Percentiles rank a stretch among this genome's conserved stretches.
These are phyloP conservation scores for Neuroterus valhalla DNA, from an alignment of 1,140 invertebrate genomes.

Conservation along the genomic window DNA sequence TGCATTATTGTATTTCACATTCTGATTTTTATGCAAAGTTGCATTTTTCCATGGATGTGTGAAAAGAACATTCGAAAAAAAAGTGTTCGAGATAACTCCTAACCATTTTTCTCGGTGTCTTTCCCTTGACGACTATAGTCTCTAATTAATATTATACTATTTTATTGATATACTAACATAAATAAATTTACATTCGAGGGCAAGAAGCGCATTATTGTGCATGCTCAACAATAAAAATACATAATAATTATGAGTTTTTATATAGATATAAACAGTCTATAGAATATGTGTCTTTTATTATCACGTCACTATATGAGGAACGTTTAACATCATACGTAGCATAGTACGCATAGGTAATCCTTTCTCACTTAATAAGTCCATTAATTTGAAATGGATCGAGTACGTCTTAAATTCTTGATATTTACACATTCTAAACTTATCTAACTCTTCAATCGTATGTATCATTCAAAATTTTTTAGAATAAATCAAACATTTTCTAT, in stretches of 20 bases:
- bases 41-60: constrained; percentile 31
- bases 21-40: too few species aligned
- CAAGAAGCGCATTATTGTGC: neutral
- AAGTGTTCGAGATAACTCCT: constrained; percentile 4
- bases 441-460: too few species aligned
- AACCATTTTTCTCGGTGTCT: neutral
- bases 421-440: neutral
- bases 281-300: constrained; percentile 41
- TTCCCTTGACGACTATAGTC: neutral
- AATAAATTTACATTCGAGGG: constrained; percentile 25
- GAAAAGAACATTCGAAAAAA: neutral
- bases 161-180: constrained; percentile 10
- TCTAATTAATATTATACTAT: constrained; percentile 24
- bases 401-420: neutral
- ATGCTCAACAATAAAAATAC: constrained; percentile 37
- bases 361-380: neutral
- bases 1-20: too few species aligned
- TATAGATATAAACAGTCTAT: constrained; percentile 45
- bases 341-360: neutral
- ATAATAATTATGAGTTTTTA: constrained; percentile 28
- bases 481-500: too few species aligned
- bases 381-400: neutral
- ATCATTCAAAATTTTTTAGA: too few species aligned
- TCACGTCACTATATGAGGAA: constrained; percentile 34
- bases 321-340: constrained; percentile 39